Conservation (phyloP, 1,140 invertebrate species). For the Listronotus bonariensis region DNA sequence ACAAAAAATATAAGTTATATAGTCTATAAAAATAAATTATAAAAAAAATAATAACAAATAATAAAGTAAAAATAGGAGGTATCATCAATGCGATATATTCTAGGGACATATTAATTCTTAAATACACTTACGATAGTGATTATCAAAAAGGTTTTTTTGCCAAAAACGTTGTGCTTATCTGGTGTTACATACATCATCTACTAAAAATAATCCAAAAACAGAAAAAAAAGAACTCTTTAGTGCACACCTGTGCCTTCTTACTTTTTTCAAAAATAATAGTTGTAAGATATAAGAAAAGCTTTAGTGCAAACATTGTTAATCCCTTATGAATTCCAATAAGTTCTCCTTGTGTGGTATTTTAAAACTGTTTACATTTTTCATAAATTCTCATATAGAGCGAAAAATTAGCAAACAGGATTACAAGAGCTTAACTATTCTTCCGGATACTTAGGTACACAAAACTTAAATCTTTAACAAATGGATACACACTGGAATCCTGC, state of each 20-base stretch:
- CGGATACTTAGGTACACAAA: slow-evolving; percentile 27
- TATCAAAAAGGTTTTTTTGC: too few relatives aligned
- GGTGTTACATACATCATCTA: too few relatives aligned
- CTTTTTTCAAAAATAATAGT: neutral
- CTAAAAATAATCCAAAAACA: too few relatives aligned
- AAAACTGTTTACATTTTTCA: slow-evolving; percentile 30
- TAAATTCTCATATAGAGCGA: slow-evolving; percentile 33
- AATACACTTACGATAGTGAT: too few relatives aligned
- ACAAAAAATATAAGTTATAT: too few relatives aligned
- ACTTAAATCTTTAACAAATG: slow-evolving; percentile 29
- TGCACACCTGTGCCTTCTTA: slow-evolving; percentile 3
- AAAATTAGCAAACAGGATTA: slow-evolving; percentile 38
- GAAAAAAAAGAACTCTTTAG: too few relatives aligned
- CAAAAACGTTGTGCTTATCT: too few relatives aligned
- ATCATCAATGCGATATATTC: too few relatives aligned
- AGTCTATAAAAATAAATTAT: too few relatives aligned
- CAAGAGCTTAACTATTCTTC: slow-evolving; percentile 35
- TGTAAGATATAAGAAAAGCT: neutral
- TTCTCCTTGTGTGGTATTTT: slow-evolving; percentile 29
- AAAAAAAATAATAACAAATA: too few relatives aligned
- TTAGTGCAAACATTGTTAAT: slow-evolving; percentile 15
- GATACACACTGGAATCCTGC: slow-evolving; percentile 15
- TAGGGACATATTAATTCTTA: too few relatives aligned
- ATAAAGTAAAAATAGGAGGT: too few relatives aligned
- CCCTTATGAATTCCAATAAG: slow-evolving; percentile 16